Evolutionary conservation across 2,113 vertebrate genomes (phyloP), one percentile per base, ranked within the genome.

Genomic region (Caloenas nicobarica): DNA sequence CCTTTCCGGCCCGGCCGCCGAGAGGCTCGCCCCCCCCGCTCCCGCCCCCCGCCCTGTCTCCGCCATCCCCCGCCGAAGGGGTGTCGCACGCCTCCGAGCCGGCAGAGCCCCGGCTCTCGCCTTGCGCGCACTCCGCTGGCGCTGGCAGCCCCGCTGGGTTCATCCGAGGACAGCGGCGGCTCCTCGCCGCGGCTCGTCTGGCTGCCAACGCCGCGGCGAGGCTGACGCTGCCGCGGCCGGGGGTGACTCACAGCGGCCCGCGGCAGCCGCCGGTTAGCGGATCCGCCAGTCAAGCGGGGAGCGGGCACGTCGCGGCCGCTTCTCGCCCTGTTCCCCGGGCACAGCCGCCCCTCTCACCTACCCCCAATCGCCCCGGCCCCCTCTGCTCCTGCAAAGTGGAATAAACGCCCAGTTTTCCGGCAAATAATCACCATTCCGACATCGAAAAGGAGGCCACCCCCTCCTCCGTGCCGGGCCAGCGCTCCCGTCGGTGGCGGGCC

Each of bases 81-180:
- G 51, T 22, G 81, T 25, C 44, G 46, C 81, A 58, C 36, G 71
- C 92, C 65, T 65, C 82, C 66, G 77, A 64, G 64, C 34, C 76
- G 66, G 70, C 85, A 64, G 56, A 50, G 89, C 78, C 80, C 73
- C 78, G 38, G 70, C 88, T 44, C 46, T 71, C 66, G 88, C 91
- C 91, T 88, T 31, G 85, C 94, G 93, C 87, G 91, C 82, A 51
- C 95, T 90, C 92, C 69, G 93, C 80, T 79, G 77, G 77, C 94
- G 77, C 92, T 94, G 93, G 95, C 95, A 93, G 95, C 82, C 51
- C 13, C 46, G 85, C 86, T 36, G 90, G 68, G 98, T 97, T 98
- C 97, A 97, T 26, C 62, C 77, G 95, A 97, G 97, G 98, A 98
- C 97, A 97, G 77, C 68, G 78, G 92, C 96, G 70, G 93, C 88